These are phyloP conservation scores for Ostrea denselamellosa DNA, from an alignment of 1,140 invertebrate species.

Conservation along the genomic window DNA sequence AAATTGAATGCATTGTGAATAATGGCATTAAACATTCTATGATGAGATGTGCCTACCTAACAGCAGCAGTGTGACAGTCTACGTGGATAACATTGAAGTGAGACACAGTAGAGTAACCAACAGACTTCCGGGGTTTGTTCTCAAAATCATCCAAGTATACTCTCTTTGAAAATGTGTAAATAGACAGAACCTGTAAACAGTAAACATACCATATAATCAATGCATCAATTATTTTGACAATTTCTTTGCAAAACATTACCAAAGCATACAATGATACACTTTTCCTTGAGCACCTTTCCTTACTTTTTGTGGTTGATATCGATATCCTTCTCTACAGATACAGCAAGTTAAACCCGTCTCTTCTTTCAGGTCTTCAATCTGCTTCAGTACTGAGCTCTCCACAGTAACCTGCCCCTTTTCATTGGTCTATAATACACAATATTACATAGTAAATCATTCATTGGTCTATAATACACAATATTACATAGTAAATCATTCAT, in stretches of 20 bases:
- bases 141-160: slow-evolving; percentile 97
- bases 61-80: slow-evolving; percentile 98
- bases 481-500: neutral
- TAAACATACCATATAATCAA: neutral
- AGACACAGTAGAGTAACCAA: slow-evolving; percentile 93
- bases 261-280: neutral
- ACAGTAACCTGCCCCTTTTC: slow-evolving; percentile 86
- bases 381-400: slow-evolving; percentile 91
- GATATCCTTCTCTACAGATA: slow-evolving; percentile 98
- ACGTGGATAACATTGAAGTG: slow-evolving; percentile 99
- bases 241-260: neutral
- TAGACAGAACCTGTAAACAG: slow-evolving; percentile 84
- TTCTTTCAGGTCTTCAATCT: slow-evolving; percentile 96
- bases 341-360: slow-evolving; percentile 97
- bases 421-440: slow-evolving; percentile 72
- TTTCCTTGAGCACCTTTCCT: neutral
- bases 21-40: too few species aligned
- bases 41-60: slow-evolving; percentile 82
- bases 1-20: too few species aligned
- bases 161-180: slow-evolving; percentile 98
- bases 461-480: slow-evolving; percentile 71
- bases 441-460: slow-evolving; percentile 55
- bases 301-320: slow-evolving; percentile 84
- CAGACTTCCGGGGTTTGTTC: slow-evolving; percentile 84
- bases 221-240: neutral